Evolutionary conservation across 2,797 vertebrate genomes (phyloP).

Genomic region (Champsocephalus esox): DNA sequence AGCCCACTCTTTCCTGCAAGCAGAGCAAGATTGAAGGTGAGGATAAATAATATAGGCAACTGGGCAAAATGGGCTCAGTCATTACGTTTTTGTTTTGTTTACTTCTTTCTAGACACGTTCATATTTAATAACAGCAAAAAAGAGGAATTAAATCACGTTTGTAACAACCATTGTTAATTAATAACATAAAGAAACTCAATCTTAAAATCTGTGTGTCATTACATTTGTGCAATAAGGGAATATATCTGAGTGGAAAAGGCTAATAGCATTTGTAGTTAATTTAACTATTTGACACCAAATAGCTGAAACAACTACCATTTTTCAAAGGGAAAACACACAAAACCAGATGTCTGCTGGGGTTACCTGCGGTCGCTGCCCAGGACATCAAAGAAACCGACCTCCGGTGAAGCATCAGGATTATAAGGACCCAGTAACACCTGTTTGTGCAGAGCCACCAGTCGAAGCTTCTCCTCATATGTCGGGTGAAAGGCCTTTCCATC

Average conservation of each 20-base stretch:
- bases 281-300: neutral
- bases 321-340: conserved; percentile 23
- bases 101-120: neutral
- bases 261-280: too few relatives aligned
- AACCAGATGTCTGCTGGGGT: conserved; percentile 26
- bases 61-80: neutral
- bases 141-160: neutral
- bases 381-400: conserved; percentile 99
- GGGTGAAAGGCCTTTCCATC: conserved; percentile 99
- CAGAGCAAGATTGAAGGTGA: conserved; percentile 13
- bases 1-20: conserved; percentile 95
- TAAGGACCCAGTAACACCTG: conserved; percentile 95
- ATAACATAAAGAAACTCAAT: neutral
- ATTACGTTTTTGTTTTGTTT: neutral
- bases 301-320: neutral
- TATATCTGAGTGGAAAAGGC: neutral
- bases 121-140: neutral
- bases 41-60: neutral
- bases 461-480: conserved; percentile 97
- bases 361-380: conserved; percentile 98
- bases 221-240: neutral
- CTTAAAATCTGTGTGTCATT: too few relatives aligned
- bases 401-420: conserved; percentile 95
- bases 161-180: neutral
- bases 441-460: conserved; percentile 95